phyloP scores from a whole-genome alignment of 2,113 vertebrate species.

The Laticauda laticaudata region DNA sequence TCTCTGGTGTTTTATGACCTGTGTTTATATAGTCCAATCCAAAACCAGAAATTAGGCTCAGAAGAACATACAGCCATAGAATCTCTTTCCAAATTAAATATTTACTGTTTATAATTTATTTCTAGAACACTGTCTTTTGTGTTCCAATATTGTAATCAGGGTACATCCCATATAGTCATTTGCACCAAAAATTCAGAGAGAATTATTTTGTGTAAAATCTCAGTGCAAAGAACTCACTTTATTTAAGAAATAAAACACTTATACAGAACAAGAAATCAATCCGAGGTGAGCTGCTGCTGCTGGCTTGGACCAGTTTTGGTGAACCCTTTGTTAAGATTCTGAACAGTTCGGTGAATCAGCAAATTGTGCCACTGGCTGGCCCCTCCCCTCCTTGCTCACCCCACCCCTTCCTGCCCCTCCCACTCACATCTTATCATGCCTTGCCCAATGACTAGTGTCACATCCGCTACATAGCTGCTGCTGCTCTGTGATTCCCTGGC shows the following conservation, averaged over 20 bases:
- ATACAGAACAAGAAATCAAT: background rate
- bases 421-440: too few species aligned
- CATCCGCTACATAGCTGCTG: too few species aligned
- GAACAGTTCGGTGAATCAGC: too few species aligned
- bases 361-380: too few species aligned
- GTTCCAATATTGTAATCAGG: background rate
- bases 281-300: too few species aligned
- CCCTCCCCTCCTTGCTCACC: too few species aligned
- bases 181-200: background rate
- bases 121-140: background rate
- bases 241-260: background rate
- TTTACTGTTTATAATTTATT: background rate
- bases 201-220: background rate
- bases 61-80: background rate
- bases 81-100: background rate
- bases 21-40: background rate
- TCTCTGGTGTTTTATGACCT: background rate
- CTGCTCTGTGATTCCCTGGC: too few species aligned
- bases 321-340: too few species aligned
- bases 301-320: too few species aligned
- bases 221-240: background rate
- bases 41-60: background rate
- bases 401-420: too few species aligned
- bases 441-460: too few species aligned
- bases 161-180: background rate